Percentiles rank a stretch among this genome's conserved stretches.
These are phyloP conservation scores for Panurus biarmicus DNA, from an alignment of 2,113 vertebrate species.

Conservation along the genomic window DNA sequence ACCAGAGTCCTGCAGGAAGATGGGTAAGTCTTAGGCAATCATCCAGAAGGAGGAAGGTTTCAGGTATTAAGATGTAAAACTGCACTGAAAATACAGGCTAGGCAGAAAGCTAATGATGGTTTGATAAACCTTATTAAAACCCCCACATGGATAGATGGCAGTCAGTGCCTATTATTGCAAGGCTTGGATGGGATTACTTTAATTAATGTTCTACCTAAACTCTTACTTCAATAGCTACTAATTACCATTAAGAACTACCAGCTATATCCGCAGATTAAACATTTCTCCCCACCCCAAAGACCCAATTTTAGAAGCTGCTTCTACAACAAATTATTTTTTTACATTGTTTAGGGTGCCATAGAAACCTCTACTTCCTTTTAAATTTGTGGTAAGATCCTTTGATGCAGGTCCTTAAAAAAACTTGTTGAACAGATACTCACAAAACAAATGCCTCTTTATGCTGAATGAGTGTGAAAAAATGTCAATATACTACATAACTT, in stretches of 20 bases:
- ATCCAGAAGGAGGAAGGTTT: not conserved
- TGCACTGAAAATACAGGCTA: not conserved
- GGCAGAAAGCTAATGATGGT: not conserved
- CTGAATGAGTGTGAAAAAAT: not conserved
- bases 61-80: not conserved
- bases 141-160: not conserved
- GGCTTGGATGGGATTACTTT: slow-evolving; percentile 12
- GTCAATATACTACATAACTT: not conserved
- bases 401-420: slow-evolving; percentile 8
- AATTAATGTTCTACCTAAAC: slow-evolving; percentile 33
- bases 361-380: slow-evolving; percentile 2
- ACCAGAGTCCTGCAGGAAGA: not conserved
- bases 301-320: slow-evolving; percentile 5
- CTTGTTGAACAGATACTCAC: not conserved
- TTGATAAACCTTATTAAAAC: not conserved
- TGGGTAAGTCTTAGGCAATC: not conserved
- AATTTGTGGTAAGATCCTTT: not conserved
- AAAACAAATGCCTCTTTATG: not conserved
- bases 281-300: slow-evolving; percentile 20
- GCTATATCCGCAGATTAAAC: slow-evolving; percentile 1
- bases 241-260: slow-evolving; percentile 27
- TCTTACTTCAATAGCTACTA: slow-evolving; percentile 33
- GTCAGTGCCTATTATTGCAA: slow-evolving; percentile 27
- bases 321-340: slow-evolving; percentile 1
- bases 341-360: not conserved